Conservation (phyloP, 1,140 invertebrate genomes). For the Physella acuta region DNA sequence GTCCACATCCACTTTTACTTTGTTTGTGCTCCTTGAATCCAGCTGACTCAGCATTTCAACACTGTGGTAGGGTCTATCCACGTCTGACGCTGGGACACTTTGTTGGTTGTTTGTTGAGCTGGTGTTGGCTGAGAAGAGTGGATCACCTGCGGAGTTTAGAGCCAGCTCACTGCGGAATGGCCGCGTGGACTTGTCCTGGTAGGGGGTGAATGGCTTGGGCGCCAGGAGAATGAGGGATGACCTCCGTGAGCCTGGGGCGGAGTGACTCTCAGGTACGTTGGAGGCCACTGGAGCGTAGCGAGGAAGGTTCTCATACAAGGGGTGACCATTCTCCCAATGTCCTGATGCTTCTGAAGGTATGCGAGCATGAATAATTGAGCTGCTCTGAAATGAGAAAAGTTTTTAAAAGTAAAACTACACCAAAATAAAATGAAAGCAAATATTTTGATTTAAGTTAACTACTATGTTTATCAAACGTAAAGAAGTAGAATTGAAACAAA, state of each 20-base stretch:
- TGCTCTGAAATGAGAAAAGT: slow-evolving; percentile 15
- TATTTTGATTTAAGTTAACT: too few relatives aligned
- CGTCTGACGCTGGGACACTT: background rate
- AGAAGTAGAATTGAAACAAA: too few relatives aligned
- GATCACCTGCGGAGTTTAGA: slow-evolving; percentile 23
- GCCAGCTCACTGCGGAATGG: slow-evolving; percentile 38
- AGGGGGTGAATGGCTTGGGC: slow-evolving; percentile 44
- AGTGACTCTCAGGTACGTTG: background rate
- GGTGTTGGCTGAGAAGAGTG: background rate
- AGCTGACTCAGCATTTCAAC: slow-evolving; percentile 3
- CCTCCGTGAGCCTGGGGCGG: slow-evolving; percentile 23
- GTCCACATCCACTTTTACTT: too few relatives aligned
- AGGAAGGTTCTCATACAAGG: slow-evolving; percentile 43
- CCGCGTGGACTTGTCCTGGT: slow-evolving; percentile 28
- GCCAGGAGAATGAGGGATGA: slow-evolving; percentile 36
- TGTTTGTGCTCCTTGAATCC: too few relatives aligned
- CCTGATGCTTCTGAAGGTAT: slow-evolving; percentile 25
- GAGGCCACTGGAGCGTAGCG: slow-evolving; percentile 24
- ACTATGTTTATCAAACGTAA: too few relatives aligned
- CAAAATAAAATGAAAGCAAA: too few relatives aligned
- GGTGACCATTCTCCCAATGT: slow-evolving; percentile 22
- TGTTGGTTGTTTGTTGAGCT: background rate
- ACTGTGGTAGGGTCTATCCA: slow-evolving; percentile 9
- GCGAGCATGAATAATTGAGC: slow-evolving; percentile 30
- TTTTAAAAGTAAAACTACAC: too few relatives aligned